Conservation (phyloP, 2,113 vertebrate genomes). For the Alexandromys fortis region DNA sequence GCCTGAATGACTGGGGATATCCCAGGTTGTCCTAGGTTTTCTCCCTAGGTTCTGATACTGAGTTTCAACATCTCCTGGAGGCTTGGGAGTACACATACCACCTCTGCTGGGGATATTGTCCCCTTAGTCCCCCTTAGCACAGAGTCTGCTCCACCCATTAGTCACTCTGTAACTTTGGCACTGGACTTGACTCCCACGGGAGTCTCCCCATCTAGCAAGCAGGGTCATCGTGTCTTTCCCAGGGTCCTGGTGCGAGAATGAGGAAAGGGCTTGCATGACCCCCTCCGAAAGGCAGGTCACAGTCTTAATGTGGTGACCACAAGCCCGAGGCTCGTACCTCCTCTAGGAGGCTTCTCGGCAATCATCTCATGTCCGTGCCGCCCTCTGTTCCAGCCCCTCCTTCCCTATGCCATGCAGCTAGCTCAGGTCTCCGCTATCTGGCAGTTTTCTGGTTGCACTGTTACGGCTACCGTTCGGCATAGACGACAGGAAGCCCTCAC, state of each 20-base stretch:
- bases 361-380: rapidly evolving
- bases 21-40: not conserved
- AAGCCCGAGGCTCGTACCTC: not conserved
- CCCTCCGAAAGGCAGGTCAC: not conserved
- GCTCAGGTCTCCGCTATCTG: rapidly evolving
- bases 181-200: not conserved
- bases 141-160: not conserved
- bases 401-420: rapidly evolving
- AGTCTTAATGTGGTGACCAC: not conserved
- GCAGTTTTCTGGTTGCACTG: not conserved
- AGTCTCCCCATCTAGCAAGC: not conserved
- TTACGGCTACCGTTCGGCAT: not conserved
- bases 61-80: not conserved
- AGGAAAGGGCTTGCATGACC: not conserved
- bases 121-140: not conserved
- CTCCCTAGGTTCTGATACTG: not conserved
- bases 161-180: not conserved
- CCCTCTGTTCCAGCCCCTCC: not conserved
- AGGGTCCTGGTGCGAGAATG: rapidly evolving
- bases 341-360: not conserved
- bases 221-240: not conserved
- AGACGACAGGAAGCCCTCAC: rapidly evolving
- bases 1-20: not conserved
- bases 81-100: not conserved
- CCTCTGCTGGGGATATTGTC: not conserved